Base-by-base conservation (phyloP, 2,888 invertebrate genomes). In the Microchrysa polita region DNA sequence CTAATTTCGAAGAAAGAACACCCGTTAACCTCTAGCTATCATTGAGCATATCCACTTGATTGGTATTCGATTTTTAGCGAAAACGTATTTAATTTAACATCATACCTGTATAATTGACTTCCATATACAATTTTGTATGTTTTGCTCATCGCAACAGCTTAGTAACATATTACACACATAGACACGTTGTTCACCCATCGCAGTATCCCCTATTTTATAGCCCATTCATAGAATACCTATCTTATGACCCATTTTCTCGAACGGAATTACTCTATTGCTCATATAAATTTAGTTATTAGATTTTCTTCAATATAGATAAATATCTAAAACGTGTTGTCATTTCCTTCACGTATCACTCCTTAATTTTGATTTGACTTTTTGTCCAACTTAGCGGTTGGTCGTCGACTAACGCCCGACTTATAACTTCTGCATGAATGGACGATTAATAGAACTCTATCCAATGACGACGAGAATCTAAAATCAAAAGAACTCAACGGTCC, bases 161-260 rank as follows among this genome's bases (percentile, higher is more conserved):
- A 34, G 7, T 34, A 34, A n/a, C n/a, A n/a, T n/a, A n/a, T n/a
- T n/a, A n/a, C n/a, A 20, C 10, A 57, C 18, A 16, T 10, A 16
- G 18, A 1, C 57, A 5, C 12, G 4, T n/a, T 48, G 12, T 34
- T 34, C 5, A 5, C 44, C 23, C 14, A 20, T 18, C 55, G 55
- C n/a, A n/a, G n/a, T n/a, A n/a, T n/a, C n/a, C n/a, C n/a, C n/a
- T n/a, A 18, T 4, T 7, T 22, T 48, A 48, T 65, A 23, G 22
- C 12, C 48, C 48, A 44, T n/a, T n/a, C 22, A 48, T 42, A 44
- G 48, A 65, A 65, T 44, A 48, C 65, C 65, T 44, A 65, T n/a
- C 48, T 44, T 65, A 44, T 65, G 65, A 65, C 65, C 65, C 48
- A 48, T 65, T 65, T 65, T 65, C 65, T n/a, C 22, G 48, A 65